Percentiles rank a stretch among this genome's conserved stretches.
Conservation (phyloP, 2,888 invertebrate genomes). For the Pandemis corylana region DNA sequence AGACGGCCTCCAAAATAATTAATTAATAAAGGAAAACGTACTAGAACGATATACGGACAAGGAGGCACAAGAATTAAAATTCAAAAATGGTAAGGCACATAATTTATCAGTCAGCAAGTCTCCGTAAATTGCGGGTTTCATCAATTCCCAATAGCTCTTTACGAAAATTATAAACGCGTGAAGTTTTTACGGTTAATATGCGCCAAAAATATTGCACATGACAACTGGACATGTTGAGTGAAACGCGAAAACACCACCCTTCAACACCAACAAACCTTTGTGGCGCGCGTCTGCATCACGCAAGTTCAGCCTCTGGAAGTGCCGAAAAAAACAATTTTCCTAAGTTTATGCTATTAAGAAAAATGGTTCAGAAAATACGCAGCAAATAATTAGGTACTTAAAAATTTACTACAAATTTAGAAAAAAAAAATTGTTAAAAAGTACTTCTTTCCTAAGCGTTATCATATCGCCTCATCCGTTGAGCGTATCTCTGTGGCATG, state of each 20-base stretch:
- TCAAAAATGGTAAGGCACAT: conserved; percentile 1
- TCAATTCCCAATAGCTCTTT: conserved; percentile 35
- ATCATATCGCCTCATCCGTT: conserved; percentile 49
- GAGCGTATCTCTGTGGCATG: conserved; percentile 61
- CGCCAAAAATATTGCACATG: conserved; percentile 64
- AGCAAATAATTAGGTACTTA: not conserved
- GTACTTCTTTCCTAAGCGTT: not conserved
- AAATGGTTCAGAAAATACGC: not conserved
- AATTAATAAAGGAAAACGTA: not conserved
- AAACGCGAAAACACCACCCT: conserved; percentile 57
- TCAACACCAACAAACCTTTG: conserved; percentile 56
- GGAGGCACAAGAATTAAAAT: not conserved
- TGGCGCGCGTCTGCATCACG: conserved; percentile 47
- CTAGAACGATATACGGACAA: not conserved
- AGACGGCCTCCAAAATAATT: no score
- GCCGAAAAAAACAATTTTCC: not conserved
- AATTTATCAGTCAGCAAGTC: conserved; percentile 28
- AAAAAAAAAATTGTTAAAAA: not conserved
- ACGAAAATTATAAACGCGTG: conserved; percentile 28
- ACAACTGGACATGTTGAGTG: conserved; percentile 64
- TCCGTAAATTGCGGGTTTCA: conserved; percentile 33
- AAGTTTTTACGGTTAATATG: conserved; percentile 57
- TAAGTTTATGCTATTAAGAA: not conserved
- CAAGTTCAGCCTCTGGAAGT: conserved; percentile 37
- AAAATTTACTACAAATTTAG: not conserved